These are phyloP conservation scores for Lithophane socia DNA, from an alignment of 2,888 invertebrate species.

Conservation along the genomic window DNA sequence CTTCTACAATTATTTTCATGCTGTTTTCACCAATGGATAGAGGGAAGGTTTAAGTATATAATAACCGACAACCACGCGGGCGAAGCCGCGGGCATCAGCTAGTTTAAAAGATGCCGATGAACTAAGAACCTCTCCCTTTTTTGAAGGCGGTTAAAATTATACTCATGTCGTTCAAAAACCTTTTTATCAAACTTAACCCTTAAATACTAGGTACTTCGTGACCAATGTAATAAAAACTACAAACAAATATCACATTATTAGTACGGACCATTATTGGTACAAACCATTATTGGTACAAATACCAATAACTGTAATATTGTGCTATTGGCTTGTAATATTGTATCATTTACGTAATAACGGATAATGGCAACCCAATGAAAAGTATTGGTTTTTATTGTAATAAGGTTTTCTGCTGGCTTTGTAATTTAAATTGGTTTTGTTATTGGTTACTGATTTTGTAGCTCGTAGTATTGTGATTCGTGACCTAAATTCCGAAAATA, in stretches of 20 bases:
- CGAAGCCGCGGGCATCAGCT: too few species aligned
- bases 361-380: conserved; percentile 56
- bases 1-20: too few species aligned
- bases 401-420: conserved; percentile 37
- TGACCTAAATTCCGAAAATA: neutral
- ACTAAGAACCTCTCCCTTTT: too few species aligned
- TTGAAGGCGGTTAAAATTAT: too few species aligned
- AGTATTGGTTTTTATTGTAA: conserved; percentile 52
- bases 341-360: conserved; percentile 57
- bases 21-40: too few species aligned
- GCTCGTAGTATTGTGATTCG: neutral
- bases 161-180: too few species aligned
- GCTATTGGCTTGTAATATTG: conserved; percentile 36
- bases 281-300: conserved; percentile 43
- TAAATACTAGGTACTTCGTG: conserved; percentile 5
- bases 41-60: too few species aligned
- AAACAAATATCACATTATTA: conserved; percentile 31
- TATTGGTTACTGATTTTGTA: conserved; percentile 21
- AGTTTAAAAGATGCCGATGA: too few species aligned
- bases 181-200: neutral
- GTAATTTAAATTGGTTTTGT: conserved; percentile 40
- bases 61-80: too few species aligned
- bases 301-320: conserved; percentile 52
- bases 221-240: conserved; percentile 38
- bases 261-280: conserved; percentile 36